These are phyloP conservation scores for Drosophila murphyi DNA, from an alignment of 1,140 invertebrate genomes.

Conservation along the genomic window DNA sequence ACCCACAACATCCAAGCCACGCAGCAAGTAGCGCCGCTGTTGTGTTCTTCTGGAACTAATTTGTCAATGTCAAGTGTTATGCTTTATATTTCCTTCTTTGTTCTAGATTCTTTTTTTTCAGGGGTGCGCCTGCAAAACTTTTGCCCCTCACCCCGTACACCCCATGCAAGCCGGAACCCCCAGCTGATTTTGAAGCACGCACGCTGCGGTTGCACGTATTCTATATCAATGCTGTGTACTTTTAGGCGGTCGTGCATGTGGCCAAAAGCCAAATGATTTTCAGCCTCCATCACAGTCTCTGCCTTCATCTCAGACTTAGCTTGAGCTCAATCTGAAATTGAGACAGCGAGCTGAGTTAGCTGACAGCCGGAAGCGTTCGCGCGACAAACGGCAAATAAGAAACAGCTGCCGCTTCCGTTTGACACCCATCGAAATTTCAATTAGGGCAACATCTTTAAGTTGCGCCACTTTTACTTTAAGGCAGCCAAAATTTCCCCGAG, in stretches of 20 bases:
- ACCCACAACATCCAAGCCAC: neutral
- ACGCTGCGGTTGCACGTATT: slow-evolving; percentile 68
- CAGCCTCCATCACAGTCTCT: neutral
- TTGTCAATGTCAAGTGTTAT: slow-evolving; percentile 84
- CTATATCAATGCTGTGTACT: slow-evolving; percentile 69
- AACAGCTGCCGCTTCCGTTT: slow-evolving; percentile 40
- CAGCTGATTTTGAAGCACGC: slow-evolving; percentile 5
- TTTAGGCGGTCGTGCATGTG: slow-evolving; percentile 66
- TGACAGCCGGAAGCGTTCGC: slow-evolving; percentile 45
- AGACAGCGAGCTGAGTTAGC: slow-evolving; percentile 14
- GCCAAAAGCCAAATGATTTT: neutral
- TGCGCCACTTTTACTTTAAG: slow-evolving; percentile 15
- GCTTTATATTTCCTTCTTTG: slow-evolving; percentile 63
- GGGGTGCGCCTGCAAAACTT: slow-evolving; percentile 59
- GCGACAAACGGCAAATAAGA: slow-evolving; percentile 53
- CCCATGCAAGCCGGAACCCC: neutral
- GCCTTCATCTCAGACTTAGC: neutral
- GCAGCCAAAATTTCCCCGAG: neutral
- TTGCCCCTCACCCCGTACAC: slow-evolving; percentile 11
- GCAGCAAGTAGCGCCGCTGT: slow-evolving; percentile 37
- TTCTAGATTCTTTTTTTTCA: slow-evolving; percentile 29
- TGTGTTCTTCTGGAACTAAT: slow-evolving; percentile 82
- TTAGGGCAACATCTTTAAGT: slow-evolving; percentile 54
- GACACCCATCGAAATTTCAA: slow-evolving; percentile 60
- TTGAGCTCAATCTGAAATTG: slow-evolving; percentile 10